Percentiles rank a stretch among this genome's conserved stretches.
These are phyloP conservation scores for Marmota monax DNA, from an alignment of 2,113 vertebrate species.

Conservation along the genomic window DNA sequence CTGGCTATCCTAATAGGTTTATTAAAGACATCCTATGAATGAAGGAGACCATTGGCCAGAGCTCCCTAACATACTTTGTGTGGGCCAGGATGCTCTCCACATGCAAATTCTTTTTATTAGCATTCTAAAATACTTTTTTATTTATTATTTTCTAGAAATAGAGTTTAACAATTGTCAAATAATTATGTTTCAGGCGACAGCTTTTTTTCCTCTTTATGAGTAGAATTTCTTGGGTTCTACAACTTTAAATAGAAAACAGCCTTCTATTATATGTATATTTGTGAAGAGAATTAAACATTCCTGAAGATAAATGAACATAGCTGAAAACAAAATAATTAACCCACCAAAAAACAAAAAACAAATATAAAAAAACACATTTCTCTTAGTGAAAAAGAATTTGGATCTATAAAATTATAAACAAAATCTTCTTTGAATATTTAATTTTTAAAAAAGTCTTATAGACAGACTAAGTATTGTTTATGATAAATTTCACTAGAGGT, in stretches of 20 bases:
- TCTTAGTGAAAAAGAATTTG: not conserved
- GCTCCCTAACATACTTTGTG: not conserved
- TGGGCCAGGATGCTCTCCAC: not conserved
- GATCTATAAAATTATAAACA: slow-evolving; percentile 17
- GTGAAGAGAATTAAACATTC: slow-evolving; percentile 22
- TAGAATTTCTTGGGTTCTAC: not conserved
- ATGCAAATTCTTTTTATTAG: not conserved
- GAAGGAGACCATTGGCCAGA: not conserved
- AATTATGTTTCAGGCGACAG: not conserved
- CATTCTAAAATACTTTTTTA: not conserved
- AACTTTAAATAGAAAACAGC: not conserved
- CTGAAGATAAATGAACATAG: not conserved
- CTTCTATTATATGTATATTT: not conserved
- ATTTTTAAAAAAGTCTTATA: not conserved
- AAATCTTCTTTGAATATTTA: not conserved
- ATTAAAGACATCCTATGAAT: not conserved
- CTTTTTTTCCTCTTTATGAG: not conserved
- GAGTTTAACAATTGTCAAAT: not conserved
- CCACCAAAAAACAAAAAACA: not conserved
- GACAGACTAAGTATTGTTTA: not conserved
- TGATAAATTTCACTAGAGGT: not conserved
- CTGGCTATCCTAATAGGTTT: not conserved
- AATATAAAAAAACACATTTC: not conserved
- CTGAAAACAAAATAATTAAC: not conserved
- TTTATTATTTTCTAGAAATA: not conserved